phyloP scores from a whole-genome alignment of 2,888 invertebrate species.

The Drosophila subquinaria region DNA sequence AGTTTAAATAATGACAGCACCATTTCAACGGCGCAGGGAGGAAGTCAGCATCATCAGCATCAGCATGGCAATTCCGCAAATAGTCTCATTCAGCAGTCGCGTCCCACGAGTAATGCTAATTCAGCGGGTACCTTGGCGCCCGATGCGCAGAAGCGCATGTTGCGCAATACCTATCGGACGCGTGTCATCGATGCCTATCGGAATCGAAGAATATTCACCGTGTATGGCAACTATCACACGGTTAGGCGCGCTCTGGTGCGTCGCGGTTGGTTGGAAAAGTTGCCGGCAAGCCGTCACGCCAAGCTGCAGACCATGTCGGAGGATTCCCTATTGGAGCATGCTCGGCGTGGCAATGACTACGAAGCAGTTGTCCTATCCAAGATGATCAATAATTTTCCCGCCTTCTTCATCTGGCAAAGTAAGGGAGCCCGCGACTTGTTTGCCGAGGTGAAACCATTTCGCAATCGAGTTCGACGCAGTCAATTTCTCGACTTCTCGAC shows the following conservation, averaged over 20 bases:
- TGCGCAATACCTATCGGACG: conserved; percentile 72
- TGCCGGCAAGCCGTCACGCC: conserved; percentile 83
- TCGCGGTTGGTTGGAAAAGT: conserved; percentile 92
- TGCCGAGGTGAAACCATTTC: conserved; percentile 72
- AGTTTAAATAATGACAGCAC: background rate
- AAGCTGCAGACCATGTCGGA: conserved; percentile 82
- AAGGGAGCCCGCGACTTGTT: conserved; percentile 79
- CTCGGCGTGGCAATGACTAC: conserved; percentile 82
- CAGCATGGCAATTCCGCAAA: conserved; percentile 22
- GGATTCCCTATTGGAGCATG: conserved; percentile 76
- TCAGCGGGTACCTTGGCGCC: conserved; percentile 22
- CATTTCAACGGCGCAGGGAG: conserved; percentile 6
- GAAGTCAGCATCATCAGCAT: conserved; percentile 7
- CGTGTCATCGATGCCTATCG: conserved; percentile 82
- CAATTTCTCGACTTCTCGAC: conserved; percentile 85
- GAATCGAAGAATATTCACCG: conserved; percentile 83
- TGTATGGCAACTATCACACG: conserved; percentile 80
- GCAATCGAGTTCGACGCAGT: conserved; percentile 81
- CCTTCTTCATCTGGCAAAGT: conserved; percentile 91
- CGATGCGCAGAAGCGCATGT: conserved; percentile 64
- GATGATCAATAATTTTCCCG: conserved; percentile 88
- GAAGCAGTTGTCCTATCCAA: conserved; percentile 87
- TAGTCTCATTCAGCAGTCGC: conserved; percentile 28
- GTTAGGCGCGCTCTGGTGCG: conserved; percentile 87
- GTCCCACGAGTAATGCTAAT: background rate